Base-by-base conservation (phyloP, 1,140 invertebrate genomes). In the Ceratina australensis region DNA sequence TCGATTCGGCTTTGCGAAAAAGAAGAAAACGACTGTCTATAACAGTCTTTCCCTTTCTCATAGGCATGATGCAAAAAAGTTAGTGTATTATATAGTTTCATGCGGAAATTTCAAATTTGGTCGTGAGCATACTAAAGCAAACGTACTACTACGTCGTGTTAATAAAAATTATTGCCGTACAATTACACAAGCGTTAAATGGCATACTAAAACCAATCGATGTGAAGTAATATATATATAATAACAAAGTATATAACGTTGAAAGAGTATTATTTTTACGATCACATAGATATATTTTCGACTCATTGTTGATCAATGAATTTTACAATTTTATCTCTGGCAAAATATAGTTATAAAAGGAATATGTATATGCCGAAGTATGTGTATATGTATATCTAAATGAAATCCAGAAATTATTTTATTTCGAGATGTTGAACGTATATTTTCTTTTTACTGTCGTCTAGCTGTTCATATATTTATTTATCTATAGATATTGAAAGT, bases 221-320 rank as follows among this genome's bases (percentile, higher is more conserved):
- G 33, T 77, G 72, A 54, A 18, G 52, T 54, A 54, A 54, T 54
- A 54, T 54, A 52, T 15, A 52, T 52, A 54, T 54, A 54, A 54
- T 77, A 79, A 80, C 64, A 50, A 79, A 80, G 42, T 42, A 52
- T 87, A 81, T 80, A 81, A 77, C 3, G 57, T 61, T 77, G 76
- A 61, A 78, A 85, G 63, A 80, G 75, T 73, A 84, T 86, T 83
- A 83, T 83, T 83, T 83, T 83, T 83, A 74, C 57, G 42, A 83
- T 80, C 80, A 59, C 76, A 86, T 68, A 89, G 24, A 22, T 89
- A 89, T 91, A 89, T 90, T 90, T 91, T 90, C 81, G 86, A 87
- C 75, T 89, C 89, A 90, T 91, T 90, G 90, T 91, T 90, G 89
- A 90, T 83, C 90, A 88, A 90, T 91, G 89, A 90, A 87, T 87